Percentiles rank a stretch among this genome's conserved stretches.
Evolutionary conservation across 2,797 vertebrate genomes (phyloP).

Genomic region (Anas bernieri): DNA sequence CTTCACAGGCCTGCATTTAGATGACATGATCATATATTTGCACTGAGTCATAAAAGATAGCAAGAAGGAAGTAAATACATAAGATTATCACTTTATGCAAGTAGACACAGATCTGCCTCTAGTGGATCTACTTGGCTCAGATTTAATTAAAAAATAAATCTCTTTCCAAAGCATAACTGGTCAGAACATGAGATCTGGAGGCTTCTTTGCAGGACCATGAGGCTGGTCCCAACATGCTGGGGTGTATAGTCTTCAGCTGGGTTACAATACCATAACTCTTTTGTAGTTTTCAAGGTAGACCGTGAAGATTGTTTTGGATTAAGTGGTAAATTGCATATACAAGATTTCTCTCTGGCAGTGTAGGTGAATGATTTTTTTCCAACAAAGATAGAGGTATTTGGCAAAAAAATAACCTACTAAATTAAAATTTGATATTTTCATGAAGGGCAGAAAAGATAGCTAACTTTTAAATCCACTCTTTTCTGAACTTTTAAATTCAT

Average conservation of each 20-base stretch:
- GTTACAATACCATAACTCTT: neutral
- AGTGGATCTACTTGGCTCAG: neutral
- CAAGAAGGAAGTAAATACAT: neutral
- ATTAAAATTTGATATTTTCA: neutral
- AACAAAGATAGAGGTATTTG: neutral
- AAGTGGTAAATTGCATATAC: neutral
- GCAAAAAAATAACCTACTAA: neutral
- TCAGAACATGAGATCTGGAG: neutral
- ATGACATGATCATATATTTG: neutral
- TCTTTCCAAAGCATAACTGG: neutral
- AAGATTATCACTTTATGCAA: neutral
- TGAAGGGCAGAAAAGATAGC: neutral
- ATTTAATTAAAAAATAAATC: neutral
- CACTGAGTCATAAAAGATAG: neutral
- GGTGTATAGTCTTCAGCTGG: neutral
- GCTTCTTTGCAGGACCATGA: neutral
- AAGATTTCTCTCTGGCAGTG: neutral
- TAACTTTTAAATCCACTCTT: neutral
- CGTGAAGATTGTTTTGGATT: neutral
- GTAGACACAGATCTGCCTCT: neutral
- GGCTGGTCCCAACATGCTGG: neutral
- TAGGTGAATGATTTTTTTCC: neutral
- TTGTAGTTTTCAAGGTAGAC: neutral
- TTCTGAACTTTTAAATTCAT: neutral
- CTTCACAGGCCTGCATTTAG: neutral